Evolutionary conservation across 1,140 invertebrate species (phyloP), one percentile per base, ranked within the genome.

Genomic region (Musca domestica): DNA sequence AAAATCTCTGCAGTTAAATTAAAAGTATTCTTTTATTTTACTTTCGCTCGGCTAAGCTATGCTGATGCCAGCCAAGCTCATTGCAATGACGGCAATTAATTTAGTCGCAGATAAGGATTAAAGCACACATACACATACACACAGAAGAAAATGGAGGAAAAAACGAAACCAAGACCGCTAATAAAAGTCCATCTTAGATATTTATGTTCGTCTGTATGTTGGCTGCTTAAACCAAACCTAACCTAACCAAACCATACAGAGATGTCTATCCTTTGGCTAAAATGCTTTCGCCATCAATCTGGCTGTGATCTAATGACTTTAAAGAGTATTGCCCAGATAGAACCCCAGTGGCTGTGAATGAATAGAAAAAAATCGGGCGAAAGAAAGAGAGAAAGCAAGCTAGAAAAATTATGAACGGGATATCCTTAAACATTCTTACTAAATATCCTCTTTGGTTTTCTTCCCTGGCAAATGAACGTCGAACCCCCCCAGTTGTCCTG

Each of bases 1-100:
- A 61, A 61, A 61, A 61, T 61, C 56, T 34, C n/a, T 20, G 19
- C 17, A 61, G 56, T 20, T 61, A 61, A 61, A 61, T 61, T 61
- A 61, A 61, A 61, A 61, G 56, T 34, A 61, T 61, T 61, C 34
- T 41, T 12, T 41, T 41, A 41, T 41, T 61, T 41, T 61, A 61
- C 56, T 61, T 61, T 61, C 56, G 48, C 48, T 22, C 0, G 19
- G 27, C 56, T 61, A 34, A 61, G 54, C 34, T 41, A 10, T 10
- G 10, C 34, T 41, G 34, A 41, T 41, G 34, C 34, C 34, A 41
- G 12, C 5, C 25, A 56, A 30, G 54, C 54, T 58, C 27, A 58
- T 27, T 15, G 25, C 14, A n/a, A 34, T 17, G 27, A 27, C 27
- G 27, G 12, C 23, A 27, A 56, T 12, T n/a, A 56, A 56, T 56